Evolutionary conservation across 2,797 vertebrate genomes (phyloP).

Genomic region (Acanthurus tractus): DNA sequence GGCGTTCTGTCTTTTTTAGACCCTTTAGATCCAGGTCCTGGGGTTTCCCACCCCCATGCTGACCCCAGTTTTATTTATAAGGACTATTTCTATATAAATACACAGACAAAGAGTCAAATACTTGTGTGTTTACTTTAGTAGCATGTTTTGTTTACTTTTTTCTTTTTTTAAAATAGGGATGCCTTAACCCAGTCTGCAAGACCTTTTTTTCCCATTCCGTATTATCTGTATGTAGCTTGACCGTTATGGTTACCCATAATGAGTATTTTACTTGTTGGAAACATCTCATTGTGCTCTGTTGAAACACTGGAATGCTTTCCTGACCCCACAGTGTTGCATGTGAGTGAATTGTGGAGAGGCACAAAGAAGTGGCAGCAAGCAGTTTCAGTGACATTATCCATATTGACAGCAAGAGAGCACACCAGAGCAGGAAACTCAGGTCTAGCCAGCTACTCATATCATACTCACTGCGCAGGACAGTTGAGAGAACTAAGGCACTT

Average conservation of each 20-base stretch:
- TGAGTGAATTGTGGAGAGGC: conserved; percentile 23
- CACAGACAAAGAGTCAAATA: no score
- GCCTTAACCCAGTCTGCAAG: no score
- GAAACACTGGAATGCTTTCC: conserved; percentile 24
- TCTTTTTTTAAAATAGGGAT: no score
- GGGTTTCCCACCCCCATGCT: no score
- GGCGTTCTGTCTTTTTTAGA: no score
- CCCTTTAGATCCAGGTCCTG: no score
- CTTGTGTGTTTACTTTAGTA: no score
- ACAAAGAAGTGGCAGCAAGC: conserved; percentile 38
- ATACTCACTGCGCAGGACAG: neutral
- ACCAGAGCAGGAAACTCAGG: conserved; percentile 19
- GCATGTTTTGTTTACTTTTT: no score
- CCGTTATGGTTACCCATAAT: neutral
- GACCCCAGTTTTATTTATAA: no score
- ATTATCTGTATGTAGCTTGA: neutral
- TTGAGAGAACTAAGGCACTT: neutral
- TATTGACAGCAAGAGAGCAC: conserved; percentile 30
- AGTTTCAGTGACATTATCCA: conserved; percentile 36
- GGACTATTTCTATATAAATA: no score
- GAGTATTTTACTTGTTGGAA: conserved; percentile 2
- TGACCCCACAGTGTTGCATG: conserved; percentile 26
- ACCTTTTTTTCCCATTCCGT: neutral
- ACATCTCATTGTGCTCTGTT: conserved; percentile 17
- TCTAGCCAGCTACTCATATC: neutral